Conservation (phyloP, 2,888 invertebrate genomes). For the Vannuccia rotundouncinata region DNA sequence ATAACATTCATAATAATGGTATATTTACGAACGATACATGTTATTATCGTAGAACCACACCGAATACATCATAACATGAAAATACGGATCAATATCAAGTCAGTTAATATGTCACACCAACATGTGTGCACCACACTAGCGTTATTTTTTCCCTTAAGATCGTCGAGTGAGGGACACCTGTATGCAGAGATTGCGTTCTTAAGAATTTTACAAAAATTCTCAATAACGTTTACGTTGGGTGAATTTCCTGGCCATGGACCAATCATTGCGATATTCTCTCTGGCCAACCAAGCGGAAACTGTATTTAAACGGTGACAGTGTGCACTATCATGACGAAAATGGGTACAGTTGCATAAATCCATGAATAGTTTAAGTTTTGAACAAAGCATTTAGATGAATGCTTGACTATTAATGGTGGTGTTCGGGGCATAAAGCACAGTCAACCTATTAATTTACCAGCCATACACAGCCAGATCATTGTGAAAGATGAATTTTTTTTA, state of each 20-base stretch:
- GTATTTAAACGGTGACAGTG: neutral
- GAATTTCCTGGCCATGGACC: constrained; percentile 26
- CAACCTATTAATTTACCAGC: neutral
- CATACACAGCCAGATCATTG: constrained; percentile 1
- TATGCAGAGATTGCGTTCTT: neutral
- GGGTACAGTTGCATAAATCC: neutral
- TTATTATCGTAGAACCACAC: too few species aligned
- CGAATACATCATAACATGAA: too few species aligned
- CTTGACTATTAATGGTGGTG: neutral
- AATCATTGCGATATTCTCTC: neutral
- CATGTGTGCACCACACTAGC: neutral
- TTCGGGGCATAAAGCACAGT: constrained; percentile 6
- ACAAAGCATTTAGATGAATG: neutral
- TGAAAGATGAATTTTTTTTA: neutral
- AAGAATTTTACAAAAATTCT: neutral
- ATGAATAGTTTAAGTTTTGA: neutral
- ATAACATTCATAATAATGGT: too few species aligned
- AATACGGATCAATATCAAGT: too few species aligned
- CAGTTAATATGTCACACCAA: neutral
- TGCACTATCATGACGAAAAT: neutral
- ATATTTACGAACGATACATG: too few species aligned
- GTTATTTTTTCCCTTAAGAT: neutral
- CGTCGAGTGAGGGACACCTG: neutral
- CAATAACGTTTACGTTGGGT: neutral
- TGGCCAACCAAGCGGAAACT: constrained; percentile 18